Percentiles rank a stretch among this genome's conserved stretches.
phyloP scores from a whole-genome alignment of 2,113 vertebrate genomes.

The Cebus imitator region DNA sequence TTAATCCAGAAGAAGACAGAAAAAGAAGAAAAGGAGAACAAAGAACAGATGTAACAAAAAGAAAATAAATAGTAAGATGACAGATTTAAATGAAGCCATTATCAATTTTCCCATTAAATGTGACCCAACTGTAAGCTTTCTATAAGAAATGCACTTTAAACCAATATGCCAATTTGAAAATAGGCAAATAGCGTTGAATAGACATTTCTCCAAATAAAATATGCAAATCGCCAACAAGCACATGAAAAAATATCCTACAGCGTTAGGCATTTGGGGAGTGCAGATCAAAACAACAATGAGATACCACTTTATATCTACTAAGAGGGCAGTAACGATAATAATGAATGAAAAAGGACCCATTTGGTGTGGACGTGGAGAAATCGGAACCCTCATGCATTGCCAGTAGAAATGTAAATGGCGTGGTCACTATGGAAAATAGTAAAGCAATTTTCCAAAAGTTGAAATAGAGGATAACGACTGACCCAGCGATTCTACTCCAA shows the following conservation, averaged over 20 bases:
- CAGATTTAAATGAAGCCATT: background rate
- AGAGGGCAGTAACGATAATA: background rate
- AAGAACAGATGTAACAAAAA: background rate
- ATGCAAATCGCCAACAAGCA: background rate
- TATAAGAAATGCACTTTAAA: background rate
- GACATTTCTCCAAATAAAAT: background rate
- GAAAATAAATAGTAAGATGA: fast-evolving
- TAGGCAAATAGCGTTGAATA: background rate
- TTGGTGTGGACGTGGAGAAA: background rate
- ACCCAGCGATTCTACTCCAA: no score
- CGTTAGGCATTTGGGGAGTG: no score
- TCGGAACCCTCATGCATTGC: background rate
- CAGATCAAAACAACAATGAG: background rate
- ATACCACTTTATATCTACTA: background rate
- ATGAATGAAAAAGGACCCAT: background rate
- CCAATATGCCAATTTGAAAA: background rate
- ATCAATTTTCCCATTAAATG: background rate
- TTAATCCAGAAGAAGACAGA: background rate
- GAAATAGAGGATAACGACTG: background rate
- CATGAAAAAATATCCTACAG: background rate
- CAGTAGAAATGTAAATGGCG: background rate
- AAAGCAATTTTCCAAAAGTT: background rate
- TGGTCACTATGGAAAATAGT: background rate
- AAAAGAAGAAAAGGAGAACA: background rate
- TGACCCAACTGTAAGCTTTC: background rate